Base-by-base conservation (phyloP, 2,797 vertebrate species). In the Buceros bicornis region DNA sequence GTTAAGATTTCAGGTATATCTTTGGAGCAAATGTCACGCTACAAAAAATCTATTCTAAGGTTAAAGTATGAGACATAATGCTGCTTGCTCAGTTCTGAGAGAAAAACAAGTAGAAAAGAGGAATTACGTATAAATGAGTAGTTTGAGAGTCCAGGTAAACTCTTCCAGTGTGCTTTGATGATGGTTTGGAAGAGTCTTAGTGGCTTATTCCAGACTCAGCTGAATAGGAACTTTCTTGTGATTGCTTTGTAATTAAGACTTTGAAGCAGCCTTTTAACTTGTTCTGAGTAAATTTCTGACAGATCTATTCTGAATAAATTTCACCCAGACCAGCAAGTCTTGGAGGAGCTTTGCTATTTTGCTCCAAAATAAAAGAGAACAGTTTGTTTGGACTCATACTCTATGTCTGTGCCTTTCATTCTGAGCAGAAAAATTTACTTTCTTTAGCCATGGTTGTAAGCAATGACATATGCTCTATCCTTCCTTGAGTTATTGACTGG, bases 261-360 rank as follows among this genome's bases (percentile, higher is more conserved):
- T 82, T 25, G 28, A 85, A 73, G 47, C 18, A 48, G 8, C 11
- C 29, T 83, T 86, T 77, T 45, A 58, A 62, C 24, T 61, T 77
- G n/a, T n/a, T 25, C 40, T 83, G 17, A 61, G 78, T 81, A 71
- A 61, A 26, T 69, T 79, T 71, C 13, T 14, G 21, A 22, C 37
- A 13, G 6, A 33, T 83, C 28, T 10, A 15, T 62, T 84, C 33
- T 33, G 33, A 33, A 33, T 33, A 40, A 40, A 40, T 40, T 16
- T 1, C 31, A 2, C 50, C 28, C 26, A 85, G 43, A 56, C 5
- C 3, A 1, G 3, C 2, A 3, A 26, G 31, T 64, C 67, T 80
- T 62, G 37, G n/a, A 56, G 43, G 16, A 77, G 11, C 13, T 40
- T 40, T 40, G 37, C 12, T 40, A 40, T 42, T 4, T 5, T 4